phyloP scores from a whole-genome alignment of 2,113 vertebrate genomes.

The Gasterosteus nipponicus region DNA sequence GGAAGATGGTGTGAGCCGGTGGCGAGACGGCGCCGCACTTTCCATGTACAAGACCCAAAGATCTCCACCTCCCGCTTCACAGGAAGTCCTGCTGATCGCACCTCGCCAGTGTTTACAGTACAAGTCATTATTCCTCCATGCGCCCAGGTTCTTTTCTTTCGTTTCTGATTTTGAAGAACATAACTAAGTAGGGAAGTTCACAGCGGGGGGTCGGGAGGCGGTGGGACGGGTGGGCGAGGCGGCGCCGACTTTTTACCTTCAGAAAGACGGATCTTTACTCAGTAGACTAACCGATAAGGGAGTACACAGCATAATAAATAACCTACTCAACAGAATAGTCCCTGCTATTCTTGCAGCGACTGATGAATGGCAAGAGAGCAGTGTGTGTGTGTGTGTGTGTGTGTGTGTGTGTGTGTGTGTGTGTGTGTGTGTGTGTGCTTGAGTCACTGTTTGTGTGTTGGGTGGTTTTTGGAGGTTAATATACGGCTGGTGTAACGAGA shows the following conservation, averaged over 20 bases:
- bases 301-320: conserved; percentile 68
- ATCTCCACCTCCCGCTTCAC: no score
- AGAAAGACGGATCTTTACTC: conserved; percentile 33
- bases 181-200: no score
- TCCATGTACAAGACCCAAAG: no score
- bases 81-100: no score
- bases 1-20: not conserved
- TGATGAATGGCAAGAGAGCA: conserved; percentile 64
- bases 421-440: conserved; percentile 36
- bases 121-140: not conserved
- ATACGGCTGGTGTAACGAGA: conserved; percentile 72
- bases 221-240: no score
- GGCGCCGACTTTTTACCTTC: conserved; percentile 23
- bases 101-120: not conserved
- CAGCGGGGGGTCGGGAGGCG: no score
- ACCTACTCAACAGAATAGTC: conserved; percentile 64
- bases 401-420: conserved; percentile 31
- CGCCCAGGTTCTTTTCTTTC: not conserved
- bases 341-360: conserved; percentile 58
- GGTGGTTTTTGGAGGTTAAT: conserved; percentile 72
- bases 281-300: conserved; percentile 52
- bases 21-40: no score
- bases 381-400: conserved; percentile 25
- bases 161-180: not conserved
- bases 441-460: conserved; percentile 49